Base-by-base conservation (phyloP, 92 coral and sea anemone species). In the Pocillopora meandrina region DNA sequence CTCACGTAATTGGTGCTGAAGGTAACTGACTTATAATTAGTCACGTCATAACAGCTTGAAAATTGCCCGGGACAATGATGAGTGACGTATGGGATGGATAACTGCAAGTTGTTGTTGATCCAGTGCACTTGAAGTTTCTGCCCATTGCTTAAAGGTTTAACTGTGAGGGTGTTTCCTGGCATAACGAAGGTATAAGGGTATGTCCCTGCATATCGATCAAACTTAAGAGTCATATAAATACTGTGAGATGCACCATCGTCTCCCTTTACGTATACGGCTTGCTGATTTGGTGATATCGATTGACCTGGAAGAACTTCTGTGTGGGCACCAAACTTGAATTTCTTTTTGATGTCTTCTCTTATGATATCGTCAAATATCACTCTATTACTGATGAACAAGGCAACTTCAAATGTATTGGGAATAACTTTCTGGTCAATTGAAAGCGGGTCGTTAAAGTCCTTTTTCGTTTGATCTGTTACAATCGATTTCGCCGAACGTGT, bases 391-490 rank as follows among this genome's bases (percentile, higher is more conserved):
- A 82, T 72, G 58, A 82, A 72, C 79, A 82, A 60, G 70, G 86
- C 86, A 57, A 82, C 86, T 71, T 82, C 86, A 58, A 64, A 82
- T 8, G 55, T 59, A 7, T 21, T 72, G 71, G 86, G 86, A 58
- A 82, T 82, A 71, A 82, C 61, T 59, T 82, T 63, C 61, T 72
- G 56, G 56, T 82, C 86, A 65, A 82, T 82, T 35, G 86, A 82
- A 19, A 82, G 86, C 52, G 86, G 86, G 78, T 82, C 86, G 61
- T 82, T 82, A 70, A 82, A 82, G 78, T 82, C 86, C 31, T 78
- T 78, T 82, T 82, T 82, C 26, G 79, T 71, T 12, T 82, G 79
- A 33, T 82, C 86, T 9, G 67, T 58, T 42, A 78, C 79, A 56
- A 78, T 82, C 72, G 79, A 67, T 57, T 69, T 65, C 15, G 78